Conservation (phyloP, 2,888 invertebrate genomes). For the Nesidiocoris tenuis region DNA sequence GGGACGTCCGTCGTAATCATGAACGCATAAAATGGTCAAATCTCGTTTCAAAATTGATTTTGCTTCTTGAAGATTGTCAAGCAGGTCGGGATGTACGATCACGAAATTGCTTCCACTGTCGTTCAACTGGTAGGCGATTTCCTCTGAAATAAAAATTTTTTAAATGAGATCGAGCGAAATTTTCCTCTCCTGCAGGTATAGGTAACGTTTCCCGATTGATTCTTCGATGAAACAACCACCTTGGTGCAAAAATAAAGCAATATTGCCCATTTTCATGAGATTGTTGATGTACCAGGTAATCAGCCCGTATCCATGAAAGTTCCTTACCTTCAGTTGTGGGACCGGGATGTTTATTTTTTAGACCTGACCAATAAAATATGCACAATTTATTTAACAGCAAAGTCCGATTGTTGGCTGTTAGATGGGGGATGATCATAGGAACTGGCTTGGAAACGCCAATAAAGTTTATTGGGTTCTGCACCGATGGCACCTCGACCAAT, state of each 20-base stretch:
- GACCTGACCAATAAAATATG: no score
- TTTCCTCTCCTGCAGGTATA: neutral
- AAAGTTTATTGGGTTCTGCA: no score
- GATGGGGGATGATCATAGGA: no score
- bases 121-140: conserved; percentile 43
- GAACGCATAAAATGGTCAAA: conserved; percentile 20
- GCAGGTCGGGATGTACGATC: conserved; percentile 36
- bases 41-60: conserved; percentile 20
- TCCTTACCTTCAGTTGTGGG: no score
- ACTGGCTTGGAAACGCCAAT: no score
- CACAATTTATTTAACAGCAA: no score
- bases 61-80: conserved; percentile 27
- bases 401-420: no score
- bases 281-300: neutral
- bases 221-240: neutral
- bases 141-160: conserved; percentile 38
- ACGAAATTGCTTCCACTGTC: conserved; percentile 36
- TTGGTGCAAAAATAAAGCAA: neutral
- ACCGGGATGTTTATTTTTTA: no score
- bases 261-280: neutral
- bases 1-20: conserved; percentile 32
- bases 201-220: neutral
- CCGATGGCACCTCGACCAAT: no score
- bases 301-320: no score
- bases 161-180: no score